These are phyloP conservation scores for Burhinus bistriatus DNA, from an alignment of 2,113 vertebrate genomes.

Conservation along the genomic window DNA sequence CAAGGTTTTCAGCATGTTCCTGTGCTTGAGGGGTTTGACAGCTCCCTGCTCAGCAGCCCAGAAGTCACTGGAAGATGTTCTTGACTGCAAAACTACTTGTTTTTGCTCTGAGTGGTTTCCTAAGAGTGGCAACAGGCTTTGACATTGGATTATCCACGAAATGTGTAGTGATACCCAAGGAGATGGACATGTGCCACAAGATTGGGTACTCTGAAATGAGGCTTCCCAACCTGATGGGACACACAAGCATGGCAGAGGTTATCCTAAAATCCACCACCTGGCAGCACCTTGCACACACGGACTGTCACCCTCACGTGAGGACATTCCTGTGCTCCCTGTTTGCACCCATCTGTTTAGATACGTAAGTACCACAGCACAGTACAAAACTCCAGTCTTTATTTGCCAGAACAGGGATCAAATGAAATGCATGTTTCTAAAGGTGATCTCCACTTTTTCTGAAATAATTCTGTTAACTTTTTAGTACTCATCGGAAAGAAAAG, in stretches of 20 bases:
- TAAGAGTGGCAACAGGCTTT: constrained; percentile 61
- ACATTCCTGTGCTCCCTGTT: constrained; percentile 87
- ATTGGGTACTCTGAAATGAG: constrained; percentile 89
- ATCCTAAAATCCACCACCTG: constrained; percentile 81
- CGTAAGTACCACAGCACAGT: constrained; percentile 73
- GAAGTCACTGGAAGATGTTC: constrained; percentile 33
- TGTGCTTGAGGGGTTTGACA: neutral
- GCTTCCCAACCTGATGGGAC: constrained; percentile 87
- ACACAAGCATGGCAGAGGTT: constrained; percentile 82
- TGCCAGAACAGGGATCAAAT: neutral
- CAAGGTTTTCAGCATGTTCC: neutral
- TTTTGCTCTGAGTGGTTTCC: neutral
- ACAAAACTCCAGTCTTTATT: neutral
- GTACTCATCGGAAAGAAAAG: neutral
- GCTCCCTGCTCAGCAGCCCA: neutral
- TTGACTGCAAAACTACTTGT: neutral
- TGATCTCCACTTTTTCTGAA: neutral
- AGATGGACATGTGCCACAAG: constrained; percentile 83
- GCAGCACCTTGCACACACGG: constrained; percentile 78
- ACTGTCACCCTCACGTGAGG: constrained; percentile 84
- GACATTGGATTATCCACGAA: constrained; percentile 87
- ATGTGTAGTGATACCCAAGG: constrained; percentile 82
- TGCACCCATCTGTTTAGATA: constrained; percentile 86
- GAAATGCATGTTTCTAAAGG: neutral
- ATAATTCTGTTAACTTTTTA: neutral